These are phyloP conservation scores for Sminthopsis crassicaudata DNA, from an alignment of 2,113 vertebrate species.

Conservation along the genomic window DNA sequence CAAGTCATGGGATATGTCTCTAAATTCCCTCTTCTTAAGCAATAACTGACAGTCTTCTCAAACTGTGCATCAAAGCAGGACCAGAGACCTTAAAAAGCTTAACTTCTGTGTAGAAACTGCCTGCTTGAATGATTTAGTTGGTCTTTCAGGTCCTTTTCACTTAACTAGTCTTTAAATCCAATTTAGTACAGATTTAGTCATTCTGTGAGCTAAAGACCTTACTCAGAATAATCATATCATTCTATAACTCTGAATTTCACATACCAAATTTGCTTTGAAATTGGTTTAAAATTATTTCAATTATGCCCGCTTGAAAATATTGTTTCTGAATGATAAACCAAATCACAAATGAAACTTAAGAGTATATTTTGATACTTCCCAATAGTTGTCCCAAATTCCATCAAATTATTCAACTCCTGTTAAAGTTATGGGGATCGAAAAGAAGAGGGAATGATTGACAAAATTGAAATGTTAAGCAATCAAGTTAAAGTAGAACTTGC, in stretches of 20 bases:
- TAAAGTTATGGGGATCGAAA: neutral
- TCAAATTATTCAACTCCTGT: neutral
- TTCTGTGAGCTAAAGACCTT: neutral
- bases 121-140: neutral
- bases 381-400: conserved; percentile 6
- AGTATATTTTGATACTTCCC: neutral
- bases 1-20: neutral
- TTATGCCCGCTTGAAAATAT: neutral
- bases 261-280: neutral
- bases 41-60: neutral
- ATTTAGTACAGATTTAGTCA: neutral
- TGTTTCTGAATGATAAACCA: neutral
- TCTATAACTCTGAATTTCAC: neutral
- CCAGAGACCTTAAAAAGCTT: neutral
- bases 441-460: no score
- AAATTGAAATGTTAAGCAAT: neutral
- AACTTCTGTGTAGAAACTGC: no score
- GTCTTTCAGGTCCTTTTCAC: neutral
- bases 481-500: neutral
- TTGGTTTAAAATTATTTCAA: neutral
- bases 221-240: neutral
- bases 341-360: neutral
- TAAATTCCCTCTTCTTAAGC: neutral
- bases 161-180: neutral
- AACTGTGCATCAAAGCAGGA: neutral